These are phyloP conservation scores for Ceriagrion tenellum DNA, from an alignment of 2,888 invertebrate genomes.

Conservation along the genomic window DNA sequence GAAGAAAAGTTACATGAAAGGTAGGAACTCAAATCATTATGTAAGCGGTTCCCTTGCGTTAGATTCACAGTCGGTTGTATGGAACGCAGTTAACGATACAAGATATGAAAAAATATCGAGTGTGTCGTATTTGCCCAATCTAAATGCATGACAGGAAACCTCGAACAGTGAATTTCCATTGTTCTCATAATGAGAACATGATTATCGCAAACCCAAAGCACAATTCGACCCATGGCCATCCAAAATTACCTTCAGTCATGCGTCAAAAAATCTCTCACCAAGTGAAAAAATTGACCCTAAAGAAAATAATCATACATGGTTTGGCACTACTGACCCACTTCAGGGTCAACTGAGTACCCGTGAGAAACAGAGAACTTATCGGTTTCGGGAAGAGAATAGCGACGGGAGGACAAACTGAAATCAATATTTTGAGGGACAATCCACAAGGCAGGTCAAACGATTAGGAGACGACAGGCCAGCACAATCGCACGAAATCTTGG, in stretches of 20 bases:
- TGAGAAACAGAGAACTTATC: not conserved
- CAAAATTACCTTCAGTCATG: not conserved
- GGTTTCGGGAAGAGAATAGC: too few species aligned
- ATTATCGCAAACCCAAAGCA: not conserved
- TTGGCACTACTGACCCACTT: not conserved
- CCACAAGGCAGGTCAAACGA: too few species aligned
- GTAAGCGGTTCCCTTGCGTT: too few species aligned
- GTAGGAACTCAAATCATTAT: too few species aligned
- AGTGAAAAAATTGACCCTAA: not conserved
- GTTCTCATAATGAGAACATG: not conserved
- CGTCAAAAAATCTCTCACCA: not conserved
- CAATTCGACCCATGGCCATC: not conserved
- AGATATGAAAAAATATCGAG: too few species aligned
- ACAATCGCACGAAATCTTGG: too few species aligned
- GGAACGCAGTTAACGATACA: too few species aligned
- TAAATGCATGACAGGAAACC: not conserved
- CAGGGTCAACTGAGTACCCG: not conserved
- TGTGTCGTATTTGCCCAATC: not conserved
- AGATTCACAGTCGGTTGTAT: too few species aligned
- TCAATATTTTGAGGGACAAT: too few species aligned
- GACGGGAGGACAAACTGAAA: too few species aligned
- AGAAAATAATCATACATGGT: not conserved
- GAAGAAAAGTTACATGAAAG: too few species aligned
- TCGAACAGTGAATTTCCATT: not conserved
- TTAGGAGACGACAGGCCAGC: too few species aligned